These are phyloP conservation scores for Elaphurus davidianus DNA, from an alignment of 2,113 vertebrate species.

Conservation along the genomic window DNA sequence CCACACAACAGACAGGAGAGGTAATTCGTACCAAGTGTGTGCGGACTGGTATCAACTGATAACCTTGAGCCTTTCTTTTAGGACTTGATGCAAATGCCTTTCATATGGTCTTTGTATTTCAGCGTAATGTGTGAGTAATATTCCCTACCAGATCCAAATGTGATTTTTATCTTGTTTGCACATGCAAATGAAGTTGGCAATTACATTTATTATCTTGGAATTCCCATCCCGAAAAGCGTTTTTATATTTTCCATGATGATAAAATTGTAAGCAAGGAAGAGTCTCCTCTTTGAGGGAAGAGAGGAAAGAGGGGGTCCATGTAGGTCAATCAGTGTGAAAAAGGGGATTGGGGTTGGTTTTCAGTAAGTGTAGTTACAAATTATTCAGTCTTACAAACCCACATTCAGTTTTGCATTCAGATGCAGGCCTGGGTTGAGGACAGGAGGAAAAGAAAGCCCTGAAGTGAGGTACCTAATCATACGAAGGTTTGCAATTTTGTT, in stretches of 20 bases:
- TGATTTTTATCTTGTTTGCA: constrained; percentile 61
- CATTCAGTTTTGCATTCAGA: neutral
- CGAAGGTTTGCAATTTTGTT: constrained; percentile 68
- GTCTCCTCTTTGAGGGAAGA: neutral
- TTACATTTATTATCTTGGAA: constrained; percentile 54
- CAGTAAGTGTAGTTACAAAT: neutral
- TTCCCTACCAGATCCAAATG: constrained; percentile 41
- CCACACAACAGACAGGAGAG: neutral
- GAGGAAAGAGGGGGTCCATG: neutral
- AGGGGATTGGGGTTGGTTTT: neutral
- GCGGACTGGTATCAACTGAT: neutral
- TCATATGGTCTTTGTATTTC: constrained; percentile 26
- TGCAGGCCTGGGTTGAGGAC: neutral
- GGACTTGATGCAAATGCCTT: neutral
- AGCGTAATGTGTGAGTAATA: constrained; percentile 31
- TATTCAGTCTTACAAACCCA: constrained; percentile 40
- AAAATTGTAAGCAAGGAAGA: neutral
- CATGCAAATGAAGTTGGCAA: constrained; percentile 68
- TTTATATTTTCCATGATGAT: constrained; percentile 48
- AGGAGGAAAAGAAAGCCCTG: constrained; percentile 54
- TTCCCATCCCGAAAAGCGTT: constrained; percentile 19
- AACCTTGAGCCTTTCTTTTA: constrained; percentile 35
- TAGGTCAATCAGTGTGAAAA: neutral
- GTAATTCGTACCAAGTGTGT: constrained; percentile 44
- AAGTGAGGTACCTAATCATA: constrained; percentile 68